A percentile compares a stretch with the other conserved stretches of the same genome.
Conservation (phyloP, 2,888 invertebrate genomes). For the Drosophila subsilvestris region DNA sequence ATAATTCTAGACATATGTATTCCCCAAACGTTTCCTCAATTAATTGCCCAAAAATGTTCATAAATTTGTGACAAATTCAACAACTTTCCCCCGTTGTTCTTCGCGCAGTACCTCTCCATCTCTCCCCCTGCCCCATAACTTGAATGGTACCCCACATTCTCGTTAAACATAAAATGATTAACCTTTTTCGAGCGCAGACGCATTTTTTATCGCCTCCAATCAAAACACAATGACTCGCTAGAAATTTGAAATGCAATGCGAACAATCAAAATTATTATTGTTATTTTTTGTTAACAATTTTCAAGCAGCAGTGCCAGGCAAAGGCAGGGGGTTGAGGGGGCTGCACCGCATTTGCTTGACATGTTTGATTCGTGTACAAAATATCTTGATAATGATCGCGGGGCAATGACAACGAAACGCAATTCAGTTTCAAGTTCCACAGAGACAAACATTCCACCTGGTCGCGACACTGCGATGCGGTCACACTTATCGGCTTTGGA, state of each 20-base stretch:
- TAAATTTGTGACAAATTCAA: constrained; percentile 39
- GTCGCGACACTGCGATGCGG: background rate
- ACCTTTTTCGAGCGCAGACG: constrained; percentile 50
- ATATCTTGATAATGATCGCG: constrained; percentile 73
- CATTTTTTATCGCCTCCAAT: constrained; percentile 55
- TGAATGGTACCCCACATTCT: background rate
- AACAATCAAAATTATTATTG: constrained; percentile 68
- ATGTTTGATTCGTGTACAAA: constrained; percentile 74
- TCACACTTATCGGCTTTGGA: constrained; percentile 58
- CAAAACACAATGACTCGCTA: constrained; percentile 66
- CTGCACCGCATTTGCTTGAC: constrained; percentile 69
- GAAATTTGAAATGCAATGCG: constrained; percentile 55
- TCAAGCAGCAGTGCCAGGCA: constrained; percentile 29
- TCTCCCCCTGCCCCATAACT: constrained; percentile 8
- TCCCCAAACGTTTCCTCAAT: constrained; percentile 6
- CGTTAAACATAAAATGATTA: constrained; percentile 37
- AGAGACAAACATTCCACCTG: background rate
- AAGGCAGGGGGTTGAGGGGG: constrained; percentile 12
- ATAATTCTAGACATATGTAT: background rate
- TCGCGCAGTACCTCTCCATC: background rate
- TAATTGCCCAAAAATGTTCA: constrained; percentile 23
- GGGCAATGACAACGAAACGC: constrained; percentile 62
- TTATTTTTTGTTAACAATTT: constrained; percentile 51
- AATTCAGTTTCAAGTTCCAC: constrained; percentile 54
- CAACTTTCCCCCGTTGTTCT: constrained; percentile 11